A percentile compares a stretch with the other conserved stretches of the same genome.
These are phyloP conservation scores for Dryobota labecula DNA, from an alignment of 2,888 invertebrate species.

Conservation along the genomic window DNA sequence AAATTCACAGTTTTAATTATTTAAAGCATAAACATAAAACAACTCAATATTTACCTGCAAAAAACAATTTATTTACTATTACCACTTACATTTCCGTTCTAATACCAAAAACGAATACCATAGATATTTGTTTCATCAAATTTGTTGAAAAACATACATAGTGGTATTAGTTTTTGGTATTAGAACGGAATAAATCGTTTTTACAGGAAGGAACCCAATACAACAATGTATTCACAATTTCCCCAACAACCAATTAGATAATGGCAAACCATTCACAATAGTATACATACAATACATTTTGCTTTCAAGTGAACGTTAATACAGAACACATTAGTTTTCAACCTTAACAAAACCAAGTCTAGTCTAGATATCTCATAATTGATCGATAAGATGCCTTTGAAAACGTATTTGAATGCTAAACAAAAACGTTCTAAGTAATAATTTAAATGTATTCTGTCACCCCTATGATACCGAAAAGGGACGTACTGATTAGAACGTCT, in stretches of 20 bases:
- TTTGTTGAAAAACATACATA: too few species aligned
- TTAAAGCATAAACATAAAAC: not conserved
- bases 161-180: too few species aligned
- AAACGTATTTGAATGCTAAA: conserved; percentile 14
- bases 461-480: conserved; percentile 14
- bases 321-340: conserved; percentile 15
- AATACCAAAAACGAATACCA: too few species aligned
- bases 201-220: too few species aligned
- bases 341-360: conserved; percentile 27
- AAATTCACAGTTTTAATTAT: not conserved
- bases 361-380: conserved; percentile 6
- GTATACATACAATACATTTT: not conserved
- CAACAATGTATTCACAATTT: too few species aligned
- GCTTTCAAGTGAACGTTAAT: not conserved
- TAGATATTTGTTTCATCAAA: too few species aligned
- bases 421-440: not conserved
- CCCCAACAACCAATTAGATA: too few species aligned
- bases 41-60: not conserved
- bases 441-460: conserved; percentile 11
- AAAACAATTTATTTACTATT: too few species aligned
- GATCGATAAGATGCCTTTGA: conserved; percentile 17
- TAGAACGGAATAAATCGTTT: too few species aligned
- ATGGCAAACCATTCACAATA: too few species aligned
- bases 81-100: too few species aligned
- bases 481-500: not conserved